Evolutionary conservation across 1,140 invertebrate species (phyloP).

Genomic region (Steinernema feltiae): DNA sequence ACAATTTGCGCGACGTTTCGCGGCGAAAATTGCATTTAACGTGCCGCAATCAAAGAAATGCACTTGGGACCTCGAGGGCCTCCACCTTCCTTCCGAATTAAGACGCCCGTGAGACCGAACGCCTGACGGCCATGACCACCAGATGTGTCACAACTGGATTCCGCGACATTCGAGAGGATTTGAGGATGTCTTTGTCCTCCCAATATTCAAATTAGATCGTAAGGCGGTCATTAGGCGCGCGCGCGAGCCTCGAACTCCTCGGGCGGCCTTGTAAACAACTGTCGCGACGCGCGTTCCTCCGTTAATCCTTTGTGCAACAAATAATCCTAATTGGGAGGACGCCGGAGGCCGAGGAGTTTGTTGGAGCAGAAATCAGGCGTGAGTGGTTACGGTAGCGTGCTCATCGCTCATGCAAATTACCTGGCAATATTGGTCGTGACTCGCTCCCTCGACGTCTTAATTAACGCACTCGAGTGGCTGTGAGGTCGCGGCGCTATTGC

Average conservation of each 20-base stretch:
- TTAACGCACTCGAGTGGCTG: constrained; percentile 1
- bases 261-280: constrained; percentile 9
- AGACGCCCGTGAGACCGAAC: no score
- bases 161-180: background rate
- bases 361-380: no score
- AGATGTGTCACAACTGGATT: background rate
- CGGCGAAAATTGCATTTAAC: background rate
- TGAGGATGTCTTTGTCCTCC: background rate
- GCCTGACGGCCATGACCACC: constrained; percentile 1
- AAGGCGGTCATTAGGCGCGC: background rate
- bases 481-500: background rate
- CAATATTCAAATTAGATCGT: constrained; percentile 13
- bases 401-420: background rate
- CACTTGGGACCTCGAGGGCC: no score
- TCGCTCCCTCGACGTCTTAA: background rate
- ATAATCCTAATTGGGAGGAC: background rate
- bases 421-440: background rate
- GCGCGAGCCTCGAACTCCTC: background rate
- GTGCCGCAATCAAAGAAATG: background rate
- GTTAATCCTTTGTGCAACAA: constrained; percentile 8
- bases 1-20: background rate
- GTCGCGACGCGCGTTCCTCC: background rate
- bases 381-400: background rate
- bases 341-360: background rate
- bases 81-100: no score